Evolutionary conservation across 2,888 invertebrate species (phyloP), one percentile per base, ranked within the genome.

Genomic region (Pinctada fucata): DNA sequence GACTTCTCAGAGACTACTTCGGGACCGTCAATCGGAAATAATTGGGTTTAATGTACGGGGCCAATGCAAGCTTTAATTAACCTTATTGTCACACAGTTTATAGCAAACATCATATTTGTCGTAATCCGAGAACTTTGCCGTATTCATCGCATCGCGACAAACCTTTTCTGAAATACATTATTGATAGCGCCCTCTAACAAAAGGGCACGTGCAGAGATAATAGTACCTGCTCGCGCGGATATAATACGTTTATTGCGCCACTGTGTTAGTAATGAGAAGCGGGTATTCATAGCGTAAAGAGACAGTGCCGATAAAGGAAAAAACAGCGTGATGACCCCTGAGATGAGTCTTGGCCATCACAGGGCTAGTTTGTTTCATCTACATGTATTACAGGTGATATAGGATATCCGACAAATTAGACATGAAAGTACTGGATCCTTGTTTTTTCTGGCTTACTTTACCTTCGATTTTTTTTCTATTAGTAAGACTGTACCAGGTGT

Each of bases 231-330:
- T 58, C 58, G 58, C 8, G 8, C 58, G 58, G 58, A 58, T 58
- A 58, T 58, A 58, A 58, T 58, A 58, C 58, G 58, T 58, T 58
- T 58, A 58, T 58, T 58, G 58, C 58, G 13, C 58, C 58, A 58
- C 58, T 58, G 58, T 58, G 58, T 10, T 58, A 13, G 58, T 58
- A 58, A 58, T 58, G 58, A 58, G 13, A 58, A 58, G 58, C 58
- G 58, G 58, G 58, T 58, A 13, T 58, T 13, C 8, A 10, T 58
- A 13, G 13, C 58, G 31, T 31, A 31, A 31, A 31, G 31, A 31
- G 31, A 31, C 31, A 31, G 31, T 31, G 31, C 58, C 58, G 58
- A 58, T 58, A 10, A 58, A 58, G 8, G 58, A 58, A 58, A 58
- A 6, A 58, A 58, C 58, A 13, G 58, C 58, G 58, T 58, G 31